Conservation (phyloP, 2,113 vertebrate species). For the Eclectus roratus region DNA sequence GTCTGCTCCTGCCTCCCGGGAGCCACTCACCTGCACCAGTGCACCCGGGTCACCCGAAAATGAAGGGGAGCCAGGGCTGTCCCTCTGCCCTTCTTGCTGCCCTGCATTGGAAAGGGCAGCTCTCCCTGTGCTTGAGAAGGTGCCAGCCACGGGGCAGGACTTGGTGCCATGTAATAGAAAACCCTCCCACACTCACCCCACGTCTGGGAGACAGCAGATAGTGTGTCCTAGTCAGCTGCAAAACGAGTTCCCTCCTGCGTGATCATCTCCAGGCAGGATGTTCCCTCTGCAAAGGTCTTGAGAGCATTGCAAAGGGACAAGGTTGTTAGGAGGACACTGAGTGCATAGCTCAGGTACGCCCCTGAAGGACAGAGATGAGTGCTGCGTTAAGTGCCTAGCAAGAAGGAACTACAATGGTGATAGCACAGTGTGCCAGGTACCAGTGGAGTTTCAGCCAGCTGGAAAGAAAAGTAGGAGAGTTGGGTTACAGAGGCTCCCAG, state of each 20-base stretch:
- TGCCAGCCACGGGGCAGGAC: fast-evolving
- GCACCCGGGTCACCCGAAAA: not conserved
- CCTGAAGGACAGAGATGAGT: not conserved
- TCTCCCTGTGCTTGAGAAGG: fast-evolving
- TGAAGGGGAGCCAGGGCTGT: not conserved
- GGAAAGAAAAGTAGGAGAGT: not conserved
- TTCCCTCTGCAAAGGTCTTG: not conserved
- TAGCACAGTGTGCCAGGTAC: fast-evolving
- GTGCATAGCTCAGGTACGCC: fast-evolving
- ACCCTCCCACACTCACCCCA: not conserved
- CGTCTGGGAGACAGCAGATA: fast-evolving
- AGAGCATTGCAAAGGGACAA: not conserved
- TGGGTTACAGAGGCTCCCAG: not conserved
- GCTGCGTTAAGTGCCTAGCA: not conserved
- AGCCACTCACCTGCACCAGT: not conserved
- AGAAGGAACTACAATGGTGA: fast-evolving
- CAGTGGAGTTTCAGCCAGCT: not conserved
- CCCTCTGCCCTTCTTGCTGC: not conserved
- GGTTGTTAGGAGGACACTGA: fast-evolving
- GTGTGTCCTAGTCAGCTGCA: not conserved
- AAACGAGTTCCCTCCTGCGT: not conserved
- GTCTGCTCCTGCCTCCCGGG: not conserved
- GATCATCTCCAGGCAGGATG: not conserved
- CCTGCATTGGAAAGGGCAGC: fast-evolving
- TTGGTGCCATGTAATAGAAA: not conserved